Evolutionary conservation across 2,113 vertebrate genomes (phyloP), one percentile per base, ranked within the genome.

Genomic region (Salvelinus alpinus): DNA sequence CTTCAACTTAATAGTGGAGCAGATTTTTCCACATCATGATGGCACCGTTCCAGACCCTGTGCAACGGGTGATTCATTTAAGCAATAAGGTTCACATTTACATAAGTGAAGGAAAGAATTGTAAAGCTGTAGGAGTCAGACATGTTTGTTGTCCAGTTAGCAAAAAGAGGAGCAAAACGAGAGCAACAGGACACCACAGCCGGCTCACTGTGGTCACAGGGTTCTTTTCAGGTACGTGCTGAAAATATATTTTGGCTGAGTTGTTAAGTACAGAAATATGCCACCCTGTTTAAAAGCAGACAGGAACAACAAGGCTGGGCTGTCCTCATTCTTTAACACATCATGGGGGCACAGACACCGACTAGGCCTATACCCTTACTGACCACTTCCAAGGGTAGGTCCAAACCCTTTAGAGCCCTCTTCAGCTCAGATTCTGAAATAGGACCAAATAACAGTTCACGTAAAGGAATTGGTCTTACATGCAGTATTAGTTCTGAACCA

Each of bases 161-260:
- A 73, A 74, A 88, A 85, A 5, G 68, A 79, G 72, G 79, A 80
- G 86, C 84, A 89, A 90, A 85, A 5, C 71, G 78, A 74, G 78
- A 80, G 86, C 85, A 89, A 90, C 74, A 44, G 75, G 87, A 91
- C 86, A 88, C 87, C 78, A 70, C 78, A 71, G 59, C 51, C 38
- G 29, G 72, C 54, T 75, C 66, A 22, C n/a, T 72, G 54, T 60
- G 75, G 79, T 78, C 78, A 87, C 64, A 73, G 76, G 82, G 84
- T 88, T 90, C 84, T 85, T 90, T 91, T 90, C 89, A 92, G 88
- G 87, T 92, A 90, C 84, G 76, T 87, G 87, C 89, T 92, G 82
- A 86, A 94, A 93, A 93, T 92, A 93, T 91, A 89, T 87, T 54
- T 51, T 82, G 77, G 82, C 84, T 22, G 71, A 78, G 80, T 73